These are phyloP conservation scores for Rhamnusium bicolor DNA, from an alignment of 2,888 invertebrate genomes.

Conservation along the genomic window DNA sequence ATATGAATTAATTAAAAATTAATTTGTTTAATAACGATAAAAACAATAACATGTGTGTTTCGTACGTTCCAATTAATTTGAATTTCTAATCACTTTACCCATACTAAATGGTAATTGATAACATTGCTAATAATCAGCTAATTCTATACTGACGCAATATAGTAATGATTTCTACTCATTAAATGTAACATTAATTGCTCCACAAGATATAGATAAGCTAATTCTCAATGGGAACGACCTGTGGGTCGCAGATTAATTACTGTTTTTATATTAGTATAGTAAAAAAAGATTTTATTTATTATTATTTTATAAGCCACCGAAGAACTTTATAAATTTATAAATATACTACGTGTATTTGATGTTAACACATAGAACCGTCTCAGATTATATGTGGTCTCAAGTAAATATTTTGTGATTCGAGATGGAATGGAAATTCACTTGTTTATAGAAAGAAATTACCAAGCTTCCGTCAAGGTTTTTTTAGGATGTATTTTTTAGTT, in stretches of 20 bases:
- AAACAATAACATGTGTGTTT: conserved; percentile 47
- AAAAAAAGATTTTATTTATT: neutral
- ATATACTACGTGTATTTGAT: neutral
- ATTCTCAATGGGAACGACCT: conserved; percentile 45
- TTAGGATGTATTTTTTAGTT: no score
- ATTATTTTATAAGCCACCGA: neutral
- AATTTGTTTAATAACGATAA: conserved; percentile 29
- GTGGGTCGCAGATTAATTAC: conserved; percentile 22
- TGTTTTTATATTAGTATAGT: conserved; percentile 8
- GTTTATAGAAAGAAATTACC: no score
- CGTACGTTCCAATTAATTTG: conserved; percentile 27
- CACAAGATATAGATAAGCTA: conserved; percentile 55
- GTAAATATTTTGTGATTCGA: no score
- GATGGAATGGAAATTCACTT: no score
- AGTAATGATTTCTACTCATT: conserved; percentile 64
- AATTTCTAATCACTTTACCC: conserved; percentile 61
- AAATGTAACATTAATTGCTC: conserved; percentile 62
- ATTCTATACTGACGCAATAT: conserved; percentile 59
- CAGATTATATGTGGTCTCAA: no score
- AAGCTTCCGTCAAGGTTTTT: no score
- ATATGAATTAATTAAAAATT: conserved; percentile 21
- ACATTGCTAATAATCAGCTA: conserved; percentile 49
- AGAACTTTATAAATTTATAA: neutral
- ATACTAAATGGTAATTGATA: conserved; percentile 53
- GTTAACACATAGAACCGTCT: no score